phyloP scores from a whole-genome alignment of 2,113 vertebrate species.

The Oncorhynchus nerka region DNA sequence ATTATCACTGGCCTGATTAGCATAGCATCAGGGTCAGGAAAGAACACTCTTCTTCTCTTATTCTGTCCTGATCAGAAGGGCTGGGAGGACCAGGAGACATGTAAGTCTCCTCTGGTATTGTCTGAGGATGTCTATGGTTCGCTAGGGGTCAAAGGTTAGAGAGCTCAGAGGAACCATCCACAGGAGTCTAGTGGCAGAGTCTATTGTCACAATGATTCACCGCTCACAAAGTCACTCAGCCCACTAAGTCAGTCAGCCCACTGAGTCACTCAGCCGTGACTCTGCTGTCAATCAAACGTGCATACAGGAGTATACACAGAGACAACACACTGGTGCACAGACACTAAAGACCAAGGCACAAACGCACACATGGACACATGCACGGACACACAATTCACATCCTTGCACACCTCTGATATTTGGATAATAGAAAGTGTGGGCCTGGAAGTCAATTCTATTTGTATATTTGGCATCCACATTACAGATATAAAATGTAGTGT shows the following conservation, averaged over 20 bases:
- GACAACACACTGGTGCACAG: slow-evolving; percentile 31
- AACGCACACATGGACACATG: slow-evolving; percentile 22
- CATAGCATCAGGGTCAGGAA: slow-evolving; percentile 70
- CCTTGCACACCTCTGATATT: background rate
- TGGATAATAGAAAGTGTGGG: background rate
- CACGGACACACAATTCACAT: background rate
- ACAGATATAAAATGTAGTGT: too few relatives aligned
- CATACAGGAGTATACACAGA: slow-evolving; percentile 34
- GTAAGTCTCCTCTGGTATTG: slow-evolving; percentile 49
- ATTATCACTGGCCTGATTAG: slow-evolving; percentile 67
- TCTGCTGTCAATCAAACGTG: slow-evolving; percentile 61
- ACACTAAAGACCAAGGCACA: background rate
- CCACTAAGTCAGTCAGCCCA: slow-evolving; percentile 38
- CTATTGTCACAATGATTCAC: slow-evolving; percentile 64
- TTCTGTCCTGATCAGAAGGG: slow-evolving; percentile 53
- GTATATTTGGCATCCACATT: too few relatives aligned
- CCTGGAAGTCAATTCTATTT: too few relatives aligned
- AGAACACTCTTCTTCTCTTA: slow-evolving; percentile 40
- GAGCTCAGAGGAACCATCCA: slow-evolving; percentile 52
- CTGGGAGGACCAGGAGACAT: slow-evolving; percentile 42
- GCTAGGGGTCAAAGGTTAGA: slow-evolving; percentile 63
- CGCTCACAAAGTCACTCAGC: slow-evolving; percentile 3
- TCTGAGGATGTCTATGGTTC: slow-evolving; percentile 45
- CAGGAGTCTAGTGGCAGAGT: slow-evolving; percentile 12
- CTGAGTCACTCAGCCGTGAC: slow-evolving; percentile 56